Conservation (phyloP, 2,888 invertebrate species). For the Deilephila porcellus region DNA sequence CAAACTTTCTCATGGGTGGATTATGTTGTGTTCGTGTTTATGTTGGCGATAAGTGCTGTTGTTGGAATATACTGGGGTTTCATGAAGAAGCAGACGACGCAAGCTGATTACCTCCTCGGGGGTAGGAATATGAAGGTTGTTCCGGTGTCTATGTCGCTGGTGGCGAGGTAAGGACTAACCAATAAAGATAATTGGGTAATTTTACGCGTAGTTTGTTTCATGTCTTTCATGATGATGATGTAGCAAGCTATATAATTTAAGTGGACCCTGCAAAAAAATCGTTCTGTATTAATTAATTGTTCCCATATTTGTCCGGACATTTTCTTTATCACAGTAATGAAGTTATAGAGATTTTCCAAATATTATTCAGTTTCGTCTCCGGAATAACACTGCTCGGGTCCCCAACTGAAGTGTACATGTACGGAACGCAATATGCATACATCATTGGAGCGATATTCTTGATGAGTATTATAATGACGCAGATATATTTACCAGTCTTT, state of each 20-base stretch:
- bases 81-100: slow-evolving; percentile 85
- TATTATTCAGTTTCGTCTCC: slow-evolving; percentile 86
- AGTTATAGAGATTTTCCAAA: slow-evolving; percentile 15
- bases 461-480: slow-evolving; percentile 88
- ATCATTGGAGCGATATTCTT: slow-evolving; percentile 86
- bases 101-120: slow-evolving; percentile 91
- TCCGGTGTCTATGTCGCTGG: slow-evolving; percentile 93
- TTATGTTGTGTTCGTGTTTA: slow-evolving; percentile 90
- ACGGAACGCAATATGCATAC: slow-evolving; percentile 91
- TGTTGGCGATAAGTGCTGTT: slow-evolving; percentile 90
- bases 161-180: slow-evolving; percentile 88
- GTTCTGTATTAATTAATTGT: no score
- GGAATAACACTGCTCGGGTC: slow-evolving; percentile 91
- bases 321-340: neutral
- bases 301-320: no score
- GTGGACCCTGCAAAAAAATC: no score
- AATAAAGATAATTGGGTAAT: neutral
- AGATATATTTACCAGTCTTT: slow-evolving; percentile 89
- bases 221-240: neutral
- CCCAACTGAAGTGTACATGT: slow-evolving; percentile 92
- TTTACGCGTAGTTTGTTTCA: neutral
- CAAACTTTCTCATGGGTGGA: slow-evolving; percentile 89
- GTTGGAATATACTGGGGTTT: slow-evolving; percentile 94
- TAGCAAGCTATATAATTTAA: no score
- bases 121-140: slow-evolving; percentile 92